Conservation (phyloP, 2,888 invertebrate species). For the Horisme vitalbata region DNA sequence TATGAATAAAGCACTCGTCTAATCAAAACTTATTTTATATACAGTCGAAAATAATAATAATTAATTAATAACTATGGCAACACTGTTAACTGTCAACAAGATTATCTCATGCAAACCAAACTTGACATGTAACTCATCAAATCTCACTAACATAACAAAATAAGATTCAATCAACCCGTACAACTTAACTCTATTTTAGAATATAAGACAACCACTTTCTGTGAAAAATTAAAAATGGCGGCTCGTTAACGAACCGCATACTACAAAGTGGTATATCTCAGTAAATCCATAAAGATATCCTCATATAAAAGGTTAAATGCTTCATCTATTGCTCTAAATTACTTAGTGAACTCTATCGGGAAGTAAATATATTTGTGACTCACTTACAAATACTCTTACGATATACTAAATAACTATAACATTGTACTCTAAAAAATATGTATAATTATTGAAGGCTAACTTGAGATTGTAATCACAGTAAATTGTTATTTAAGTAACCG, state of each 20-base stretch:
- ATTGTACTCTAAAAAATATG: constrained; percentile 83
- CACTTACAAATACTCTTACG: constrained; percentile 75
- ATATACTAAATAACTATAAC: constrained; percentile 81
- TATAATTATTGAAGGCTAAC: constrained; percentile 83
- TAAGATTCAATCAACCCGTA: constrained; percentile 54
- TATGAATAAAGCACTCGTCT: constrained; percentile 69
- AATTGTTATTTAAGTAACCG: constrained; percentile 79
- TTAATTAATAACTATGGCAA: constrained; percentile 80
- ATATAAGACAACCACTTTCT: constrained; percentile 38
- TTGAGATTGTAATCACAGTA: constrained; percentile 82
- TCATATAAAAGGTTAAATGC: constrained; percentile 79
- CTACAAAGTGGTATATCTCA: constrained; percentile 48
- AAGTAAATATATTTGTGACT: constrained; percentile 82
- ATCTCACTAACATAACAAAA: constrained; percentile 66
- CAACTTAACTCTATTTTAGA: constrained; percentile 48
- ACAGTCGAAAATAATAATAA: constrained; percentile 78
- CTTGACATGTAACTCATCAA: constrained; percentile 55
- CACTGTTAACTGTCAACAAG: constrained; percentile 79
- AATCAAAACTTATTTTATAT: constrained; percentile 75
- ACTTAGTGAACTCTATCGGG: constrained; percentile 76
- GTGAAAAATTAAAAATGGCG: constrained; percentile 38
- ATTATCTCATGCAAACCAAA: constrained; percentile 71
- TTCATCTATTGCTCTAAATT: constrained; percentile 74
- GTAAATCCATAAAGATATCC: constrained; percentile 59
- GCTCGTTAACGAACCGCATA: constrained; percentile 34